Evolutionary conservation across 2,113 vertebrate species (phyloP).

Genomic region (Herpetotheres cachinnans): DNA sequence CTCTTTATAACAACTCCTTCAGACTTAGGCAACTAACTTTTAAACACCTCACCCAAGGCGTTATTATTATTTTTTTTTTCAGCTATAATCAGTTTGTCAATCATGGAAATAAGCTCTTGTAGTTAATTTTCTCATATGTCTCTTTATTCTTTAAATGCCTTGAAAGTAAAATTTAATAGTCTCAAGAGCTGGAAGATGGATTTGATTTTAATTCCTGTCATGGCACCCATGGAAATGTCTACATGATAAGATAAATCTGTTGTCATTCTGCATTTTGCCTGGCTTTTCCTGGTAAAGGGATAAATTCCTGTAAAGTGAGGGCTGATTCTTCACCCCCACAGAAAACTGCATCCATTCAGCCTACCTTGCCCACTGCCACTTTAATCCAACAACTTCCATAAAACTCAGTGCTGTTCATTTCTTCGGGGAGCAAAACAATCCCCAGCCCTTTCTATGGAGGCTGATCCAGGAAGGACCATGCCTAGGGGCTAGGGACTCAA

Average conservation of each 20-base stretch:
- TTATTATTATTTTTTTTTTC: not conserved
- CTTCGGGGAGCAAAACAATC: not conserved
- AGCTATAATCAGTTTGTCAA: not conserved
- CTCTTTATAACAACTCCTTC: not conserved
- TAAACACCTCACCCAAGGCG: too few relatives aligned
- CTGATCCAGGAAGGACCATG: not conserved
- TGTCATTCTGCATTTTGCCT: not conserved
- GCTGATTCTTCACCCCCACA: not conserved
- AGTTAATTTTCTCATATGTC: not conserved
- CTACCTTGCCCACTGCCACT: too few relatives aligned
- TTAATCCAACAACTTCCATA: not conserved
- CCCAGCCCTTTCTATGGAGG: not conserved
- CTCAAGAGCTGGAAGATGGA: not conserved
- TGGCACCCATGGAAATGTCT: not conserved
- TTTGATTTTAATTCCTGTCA: not conserved
- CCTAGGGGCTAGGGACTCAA: too few relatives aligned
- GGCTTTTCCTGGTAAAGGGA: not conserved
- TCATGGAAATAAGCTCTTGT: not conserved
- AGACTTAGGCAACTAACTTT: not conserved
- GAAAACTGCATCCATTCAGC: not conserved
- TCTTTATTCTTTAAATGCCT: not conserved
- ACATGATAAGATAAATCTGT: not conserved
- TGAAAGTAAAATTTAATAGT: not conserved
- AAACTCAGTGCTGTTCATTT: not conserved
- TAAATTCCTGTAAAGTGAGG: not conserved